These are phyloP conservation scores for Mystacornis crossleyi DNA, from an alignment of 2,113 vertebrate species.

Conservation along the genomic window DNA sequence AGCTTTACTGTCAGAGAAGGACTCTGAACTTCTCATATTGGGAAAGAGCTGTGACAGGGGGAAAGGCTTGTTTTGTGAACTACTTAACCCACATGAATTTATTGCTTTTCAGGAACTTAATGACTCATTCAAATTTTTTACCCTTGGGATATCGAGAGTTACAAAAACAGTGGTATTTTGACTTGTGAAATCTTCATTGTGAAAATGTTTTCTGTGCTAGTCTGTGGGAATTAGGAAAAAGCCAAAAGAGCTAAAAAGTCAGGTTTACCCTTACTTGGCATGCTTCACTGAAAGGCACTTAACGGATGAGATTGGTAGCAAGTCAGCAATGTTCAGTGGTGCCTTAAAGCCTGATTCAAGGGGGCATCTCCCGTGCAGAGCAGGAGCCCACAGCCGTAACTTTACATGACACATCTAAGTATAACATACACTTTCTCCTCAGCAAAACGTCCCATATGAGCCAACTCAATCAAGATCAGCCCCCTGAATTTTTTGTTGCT, in stretches of 20 bases:
- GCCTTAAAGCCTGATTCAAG: background rate
- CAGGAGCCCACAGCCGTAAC: background rate
- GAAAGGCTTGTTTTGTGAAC: background rate
- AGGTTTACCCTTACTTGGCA: background rate
- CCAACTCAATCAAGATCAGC: fast-evolving
- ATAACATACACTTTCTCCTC: background rate
- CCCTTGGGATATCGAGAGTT: conserved; percentile 49
- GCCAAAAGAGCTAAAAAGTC: background rate
- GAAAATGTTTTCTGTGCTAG: conserved; percentile 49
- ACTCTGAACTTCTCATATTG: background rate
- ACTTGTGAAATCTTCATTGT: conserved; percentile 37
- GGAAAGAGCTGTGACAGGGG: background rate
- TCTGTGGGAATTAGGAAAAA: conserved; percentile 23
- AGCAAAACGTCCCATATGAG: background rate
- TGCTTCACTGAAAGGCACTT: background rate
- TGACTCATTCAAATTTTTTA: conserved; percentile 63
- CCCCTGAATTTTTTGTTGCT: background rate
- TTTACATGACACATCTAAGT: background rate
- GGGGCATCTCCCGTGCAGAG: background rate
- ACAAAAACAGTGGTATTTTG: conserved; percentile 57
- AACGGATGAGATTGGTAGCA: background rate
- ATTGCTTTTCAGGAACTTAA: conserved; percentile 57
- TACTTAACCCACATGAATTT: conserved; percentile 13
- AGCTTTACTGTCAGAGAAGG: background rate
- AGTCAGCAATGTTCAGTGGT: background rate